Evolutionary conservation across 35 echinoderm and acorn worm genomes (phyloP).

Genomic region (Anneissia japonica): DNA sequence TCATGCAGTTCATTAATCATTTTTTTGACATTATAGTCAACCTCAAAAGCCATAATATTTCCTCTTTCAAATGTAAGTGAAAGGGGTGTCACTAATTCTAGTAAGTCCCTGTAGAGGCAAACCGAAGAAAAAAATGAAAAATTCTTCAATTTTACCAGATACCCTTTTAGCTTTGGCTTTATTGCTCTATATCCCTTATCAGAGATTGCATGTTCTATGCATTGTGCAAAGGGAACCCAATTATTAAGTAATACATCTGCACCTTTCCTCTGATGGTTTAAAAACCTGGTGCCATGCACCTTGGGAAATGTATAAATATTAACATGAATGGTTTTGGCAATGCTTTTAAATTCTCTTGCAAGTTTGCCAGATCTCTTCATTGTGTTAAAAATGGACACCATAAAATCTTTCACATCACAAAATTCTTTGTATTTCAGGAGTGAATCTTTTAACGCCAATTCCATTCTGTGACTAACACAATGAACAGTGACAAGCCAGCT

Average conservation of each 20-base stretch:
- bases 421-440: neutral
- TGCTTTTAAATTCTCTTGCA: neutral
- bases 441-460: neutral
- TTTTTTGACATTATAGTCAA: neutral
- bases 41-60: neutral
- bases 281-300: neutral
- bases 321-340: neutral
- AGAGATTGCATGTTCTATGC: neutral
- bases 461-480: neutral
- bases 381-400: neutral
- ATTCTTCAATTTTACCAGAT: neutral
- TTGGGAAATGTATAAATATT: slow-evolving; percentile 4
- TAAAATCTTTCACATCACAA: neutral
- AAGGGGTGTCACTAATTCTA: neutral
- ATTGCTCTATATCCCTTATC: neutral
- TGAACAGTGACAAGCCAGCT: neutral
- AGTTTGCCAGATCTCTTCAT: neutral
- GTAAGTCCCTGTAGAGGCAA: neutral
- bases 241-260: neutral
- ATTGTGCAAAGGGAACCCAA: neutral
- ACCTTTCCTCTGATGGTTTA: slow-evolving; percentile 2
- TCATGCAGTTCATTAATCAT: neutral
- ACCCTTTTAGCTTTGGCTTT: neutral
- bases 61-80: neutral
- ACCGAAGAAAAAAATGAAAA: neutral